phyloP scores from a whole-genome alignment of 2,113 vertebrate species.

The Condylura cristata region DNA sequence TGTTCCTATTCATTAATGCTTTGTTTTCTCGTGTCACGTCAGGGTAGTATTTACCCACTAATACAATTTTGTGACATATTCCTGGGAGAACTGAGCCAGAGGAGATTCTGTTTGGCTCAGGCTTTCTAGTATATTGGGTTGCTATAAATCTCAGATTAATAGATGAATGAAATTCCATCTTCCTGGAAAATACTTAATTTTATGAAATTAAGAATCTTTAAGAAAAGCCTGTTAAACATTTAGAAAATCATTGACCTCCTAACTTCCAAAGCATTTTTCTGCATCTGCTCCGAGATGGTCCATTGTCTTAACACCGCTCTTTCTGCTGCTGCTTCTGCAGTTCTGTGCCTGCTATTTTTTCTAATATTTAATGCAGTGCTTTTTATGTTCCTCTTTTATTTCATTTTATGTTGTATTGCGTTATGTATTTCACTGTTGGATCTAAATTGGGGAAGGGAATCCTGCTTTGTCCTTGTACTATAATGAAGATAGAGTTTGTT shows the following conservation, averaged over 20 bases:
- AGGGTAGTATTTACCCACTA: conserved; percentile 49
- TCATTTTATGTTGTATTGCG: conserved; percentile 67
- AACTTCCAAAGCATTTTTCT: conserved; percentile 26
- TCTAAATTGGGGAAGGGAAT: conserved; percentile 71
- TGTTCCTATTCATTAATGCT: conserved; percentile 73
- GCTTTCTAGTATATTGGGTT: not conserved
- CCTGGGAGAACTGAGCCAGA: conserved; percentile 46
- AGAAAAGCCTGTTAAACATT: not conserved
- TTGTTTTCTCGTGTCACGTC: conserved; percentile 59
- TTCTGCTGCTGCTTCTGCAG: conserved; percentile 9
- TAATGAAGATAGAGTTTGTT: conserved; percentile 75
- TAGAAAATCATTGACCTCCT: not conserved
- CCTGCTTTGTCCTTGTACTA: conserved; percentile 64
- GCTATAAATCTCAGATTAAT: conserved; percentile 43
- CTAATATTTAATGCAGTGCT: conserved; percentile 66
- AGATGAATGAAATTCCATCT: conserved; percentile 22
- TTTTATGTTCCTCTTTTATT: conserved; percentile 78
- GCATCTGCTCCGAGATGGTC: not conserved
- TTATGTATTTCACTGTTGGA: conserved; percentile 74
- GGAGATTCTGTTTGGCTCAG: not conserved
- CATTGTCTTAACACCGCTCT: conserved; percentile 57
- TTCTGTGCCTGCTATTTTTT: conserved; percentile 48
- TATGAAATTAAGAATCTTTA: conserved; percentile 36
- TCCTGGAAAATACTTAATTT: conserved; percentile 42
- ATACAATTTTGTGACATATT: conserved; percentile 54